These are phyloP conservation scores for Drosophila glabriapex DNA, from an alignment of 2,888 invertebrate genomes.

Conservation along the genomic window DNA sequence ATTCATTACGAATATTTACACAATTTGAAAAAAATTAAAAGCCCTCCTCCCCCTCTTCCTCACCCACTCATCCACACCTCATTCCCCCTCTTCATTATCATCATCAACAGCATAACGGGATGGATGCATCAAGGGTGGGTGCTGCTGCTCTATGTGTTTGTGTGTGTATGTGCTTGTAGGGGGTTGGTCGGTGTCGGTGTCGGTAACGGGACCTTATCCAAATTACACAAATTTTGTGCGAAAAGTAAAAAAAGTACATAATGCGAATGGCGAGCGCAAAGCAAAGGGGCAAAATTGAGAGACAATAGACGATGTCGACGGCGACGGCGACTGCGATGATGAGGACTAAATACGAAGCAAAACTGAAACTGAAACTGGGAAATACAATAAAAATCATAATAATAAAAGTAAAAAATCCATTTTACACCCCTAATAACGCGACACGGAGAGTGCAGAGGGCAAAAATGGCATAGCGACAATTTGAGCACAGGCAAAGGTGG, in stretches of 20 bases:
- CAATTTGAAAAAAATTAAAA: conserved; percentile 61
- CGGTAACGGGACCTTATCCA: conserved; percentile 45
- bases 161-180: conserved; percentile 19
- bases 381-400: conserved; percentile 82
- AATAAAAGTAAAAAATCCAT: conserved; percentile 82
- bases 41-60: not conserved
- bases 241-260: conserved; percentile 65
- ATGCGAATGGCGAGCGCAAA: conserved; percentile 74
- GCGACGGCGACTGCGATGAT: conserved; percentile 18
- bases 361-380: conserved; percentile 64
- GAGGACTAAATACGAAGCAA: conserved; percentile 55
- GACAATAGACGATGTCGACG: conserved; percentile 49
- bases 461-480: conserved; percentile 54
- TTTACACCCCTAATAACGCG: conserved; percentile 81
- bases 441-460: conserved; percentile 41
- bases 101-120: conserved; percentile 34
- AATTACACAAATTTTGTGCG: conserved; percentile 71
- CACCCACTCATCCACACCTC: not conserved
- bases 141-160: conserved; percentile 19
- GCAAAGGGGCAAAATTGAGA: conserved; percentile 62
- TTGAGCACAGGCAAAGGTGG: conserved; percentile 26
- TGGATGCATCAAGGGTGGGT: conserved; percentile 51
- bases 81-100: conserved; percentile 13
- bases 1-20: conserved; percentile 72
- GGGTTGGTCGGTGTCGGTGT: conserved; percentile 34